These are phyloP conservation scores for Xanthia icteritia DNA, from an alignment of 2,888 invertebrate genomes.

Conservation along the genomic window DNA sequence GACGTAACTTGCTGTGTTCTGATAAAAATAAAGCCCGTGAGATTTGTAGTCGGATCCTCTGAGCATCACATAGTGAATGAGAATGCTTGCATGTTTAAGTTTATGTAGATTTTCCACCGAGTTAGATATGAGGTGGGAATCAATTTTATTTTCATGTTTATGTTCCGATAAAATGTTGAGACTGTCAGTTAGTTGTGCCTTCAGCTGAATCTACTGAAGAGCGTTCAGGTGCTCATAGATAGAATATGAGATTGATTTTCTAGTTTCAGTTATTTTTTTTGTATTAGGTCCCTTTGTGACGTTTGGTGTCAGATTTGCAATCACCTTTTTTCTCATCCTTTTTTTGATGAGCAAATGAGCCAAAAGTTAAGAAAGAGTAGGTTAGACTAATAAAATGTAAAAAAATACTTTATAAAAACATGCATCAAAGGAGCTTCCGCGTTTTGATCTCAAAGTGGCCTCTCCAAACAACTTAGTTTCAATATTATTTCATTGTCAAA, in stretches of 20 bases:
- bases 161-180: constrained; percentile 35
- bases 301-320: background rate
- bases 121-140: constrained; percentile 54
- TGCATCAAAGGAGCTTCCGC: background rate
- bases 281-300: too few species aligned
- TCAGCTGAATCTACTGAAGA: constrained; percentile 10
- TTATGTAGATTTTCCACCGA: constrained; percentile 57
- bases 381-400: background rate
- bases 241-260: constrained; percentile 8
- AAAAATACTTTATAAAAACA: background rate
- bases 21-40: constrained; percentile 80
- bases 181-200: constrained; percentile 4
- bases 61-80: constrained; percentile 67
- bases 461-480: constrained; percentile 59
- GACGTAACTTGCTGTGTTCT: constrained; percentile 67
- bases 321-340: background rate
- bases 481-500: constrained; percentile 75
- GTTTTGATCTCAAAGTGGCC: constrained; percentile 42
- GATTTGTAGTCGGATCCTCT: constrained; percentile 73
- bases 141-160: constrained; percentile 52
- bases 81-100: constrained; percentile 66
- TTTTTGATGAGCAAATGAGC: background rate
- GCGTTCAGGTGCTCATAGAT: constrained; percentile 5
- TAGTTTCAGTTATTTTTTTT: background rate
- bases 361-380: background rate